Conservation (phyloP, 2,113 vertebrate genomes). For the Pseudopipra pipra region DNA sequence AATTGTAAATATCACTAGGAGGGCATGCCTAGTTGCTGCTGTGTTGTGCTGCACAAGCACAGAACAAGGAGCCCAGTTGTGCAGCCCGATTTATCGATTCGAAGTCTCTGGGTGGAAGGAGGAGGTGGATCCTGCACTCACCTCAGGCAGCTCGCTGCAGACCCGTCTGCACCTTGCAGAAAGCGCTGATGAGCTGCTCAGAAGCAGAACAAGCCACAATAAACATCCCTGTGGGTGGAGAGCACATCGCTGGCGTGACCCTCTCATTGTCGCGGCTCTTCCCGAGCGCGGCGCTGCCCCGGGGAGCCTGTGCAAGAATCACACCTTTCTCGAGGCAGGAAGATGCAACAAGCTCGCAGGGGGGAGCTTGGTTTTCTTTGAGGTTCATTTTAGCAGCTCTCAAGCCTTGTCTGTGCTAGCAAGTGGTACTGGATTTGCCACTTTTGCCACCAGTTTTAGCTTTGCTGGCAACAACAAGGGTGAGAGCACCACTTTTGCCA, state of each 20-base stretch:
- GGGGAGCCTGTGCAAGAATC: not conserved
- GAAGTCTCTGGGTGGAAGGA: not conserved
- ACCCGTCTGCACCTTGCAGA: not conserved
- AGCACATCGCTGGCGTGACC: not conserved
- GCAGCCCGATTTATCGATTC: fast-evolving
- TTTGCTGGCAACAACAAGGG: not conserved
- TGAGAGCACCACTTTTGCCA: not conserved
- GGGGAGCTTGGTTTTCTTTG: not conserved
- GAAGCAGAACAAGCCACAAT: not conserved
- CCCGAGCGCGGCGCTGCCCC: fast-evolving
- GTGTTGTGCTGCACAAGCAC: not conserved
- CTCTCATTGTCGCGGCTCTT: not conserved
- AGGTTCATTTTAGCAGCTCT: constrained; percentile 43
- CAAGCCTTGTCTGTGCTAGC: not conserved
- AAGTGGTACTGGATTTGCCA: not conserved
- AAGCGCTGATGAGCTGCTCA: not conserved
- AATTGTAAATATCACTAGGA: fast-evolving
- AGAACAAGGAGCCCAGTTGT: not conserved
- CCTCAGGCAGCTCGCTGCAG: not conserved
- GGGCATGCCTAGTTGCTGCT: fast-evolving
- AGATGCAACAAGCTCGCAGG: not conserved
- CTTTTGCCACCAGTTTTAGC: not conserved
- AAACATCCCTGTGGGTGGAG: not conserved
- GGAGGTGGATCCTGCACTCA: not conserved
- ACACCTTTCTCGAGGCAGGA: not conserved